Base-by-base conservation (phyloP, 2,888 invertebrate genomes). In the Coleophora flavipennella region DNA sequence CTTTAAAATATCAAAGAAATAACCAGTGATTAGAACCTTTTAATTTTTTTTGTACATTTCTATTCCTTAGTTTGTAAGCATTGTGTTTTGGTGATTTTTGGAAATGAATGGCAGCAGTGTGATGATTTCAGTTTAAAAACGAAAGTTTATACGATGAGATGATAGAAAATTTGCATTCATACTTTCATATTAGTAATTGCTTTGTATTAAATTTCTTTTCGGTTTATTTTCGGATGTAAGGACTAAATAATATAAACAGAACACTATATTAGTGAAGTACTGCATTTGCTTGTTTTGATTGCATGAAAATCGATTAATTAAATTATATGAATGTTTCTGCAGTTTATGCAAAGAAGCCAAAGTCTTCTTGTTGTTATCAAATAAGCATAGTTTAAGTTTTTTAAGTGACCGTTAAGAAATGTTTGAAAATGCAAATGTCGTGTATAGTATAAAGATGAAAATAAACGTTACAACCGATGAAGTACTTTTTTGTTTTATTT, bases 341-440 rank as follows among this genome's bases (percentile, higher is more conserved):
- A 20, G 20, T 20, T 20, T 20, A n/a, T 20, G 20, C 20, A 67
- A 51, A 66, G 78, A 70, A 81, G 79, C 80, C 79, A 78, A 80
- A 81, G 79, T 75, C 78, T 83, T 83, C 80, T 74, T 63, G 51
- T 59, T 70, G 63, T 67, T 64, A 62, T 53, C 57, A 55, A 42
- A 46, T 71, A 74, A 66, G 59, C 50, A 56, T 69, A 62, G 65
- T 56, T 53, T 66, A 66, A 57, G 51, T 57, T 67, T 63, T 65
- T 62, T 67, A 61, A 65, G 59, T 57, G 57, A 67, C 59, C 58
- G 64, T 40, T 50, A 46, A 49, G 46, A 44, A 45, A 48, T 51
- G 66, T 64, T 70, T 62, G 58, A 55, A 57, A 51, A 59, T 55
- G 49, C 53, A 55, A 52, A 55, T 58, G 58, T 62, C 58, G 53